These are phyloP conservation scores for Drosophila ananassae DNA, from an alignment of 1,140 invertebrate genomes.

Conservation along the genomic window DNA sequence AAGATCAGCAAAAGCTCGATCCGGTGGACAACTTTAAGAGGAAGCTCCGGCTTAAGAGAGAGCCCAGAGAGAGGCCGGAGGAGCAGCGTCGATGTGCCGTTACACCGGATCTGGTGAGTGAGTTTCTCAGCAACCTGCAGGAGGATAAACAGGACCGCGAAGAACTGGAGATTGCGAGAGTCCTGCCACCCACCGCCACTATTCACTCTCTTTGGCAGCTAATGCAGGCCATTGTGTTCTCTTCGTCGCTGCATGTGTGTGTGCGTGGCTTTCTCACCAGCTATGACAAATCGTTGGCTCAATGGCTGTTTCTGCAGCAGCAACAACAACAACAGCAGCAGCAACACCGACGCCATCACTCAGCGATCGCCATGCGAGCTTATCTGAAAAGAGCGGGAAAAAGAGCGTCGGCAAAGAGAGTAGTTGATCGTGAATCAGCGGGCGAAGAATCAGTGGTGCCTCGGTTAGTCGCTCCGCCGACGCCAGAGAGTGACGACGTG, in stretches of 20 bases:
- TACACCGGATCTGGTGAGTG: constrained; percentile 61
- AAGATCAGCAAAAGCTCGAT: neutral
- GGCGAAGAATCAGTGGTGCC: neutral
- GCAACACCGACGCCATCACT: neutral
- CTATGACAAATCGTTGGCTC: constrained; percentile 62
- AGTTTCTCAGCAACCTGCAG: constrained; percentile 53
- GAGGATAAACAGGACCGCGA: neutral
- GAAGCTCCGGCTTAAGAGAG: constrained; percentile 41
- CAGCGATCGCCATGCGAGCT: constrained; percentile 8
- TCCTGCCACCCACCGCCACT: neutral
- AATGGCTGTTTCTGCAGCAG: constrained; percentile 35
- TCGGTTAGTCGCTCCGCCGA: constrained; percentile 4
- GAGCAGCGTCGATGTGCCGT: constrained; percentile 58
- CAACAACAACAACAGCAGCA: constrained; percentile 21
- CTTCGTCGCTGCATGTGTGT: constrained; percentile 44
- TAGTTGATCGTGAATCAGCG: neutral
- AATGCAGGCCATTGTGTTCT: neutral
- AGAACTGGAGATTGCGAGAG: neutral
- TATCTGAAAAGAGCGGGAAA: neutral
- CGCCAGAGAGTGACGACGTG: constrained; percentile 4
- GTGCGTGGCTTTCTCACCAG: constrained; percentile 51
- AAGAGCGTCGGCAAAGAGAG: neutral
- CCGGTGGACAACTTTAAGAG: constrained; percentile 58
- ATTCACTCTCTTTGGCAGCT: constrained; percentile 44
- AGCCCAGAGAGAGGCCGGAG: neutral